Evolutionary conservation across 2,797 vertebrate genomes (phyloP).

Genomic region (Pelodytes ibericus): DNA sequence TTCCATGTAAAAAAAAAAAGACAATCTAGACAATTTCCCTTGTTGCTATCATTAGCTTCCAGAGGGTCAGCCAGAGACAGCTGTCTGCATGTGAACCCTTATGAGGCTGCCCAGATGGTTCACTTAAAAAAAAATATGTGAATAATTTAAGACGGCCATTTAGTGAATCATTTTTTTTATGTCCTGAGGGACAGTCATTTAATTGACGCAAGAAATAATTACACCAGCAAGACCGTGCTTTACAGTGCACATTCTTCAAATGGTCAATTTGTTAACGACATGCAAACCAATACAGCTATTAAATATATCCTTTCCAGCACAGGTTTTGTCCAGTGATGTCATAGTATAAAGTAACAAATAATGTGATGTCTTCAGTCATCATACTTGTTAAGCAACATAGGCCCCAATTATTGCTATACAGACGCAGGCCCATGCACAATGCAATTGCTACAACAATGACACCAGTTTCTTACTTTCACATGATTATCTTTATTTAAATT

Average conservation of each 20-base stretch:
- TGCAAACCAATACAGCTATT: conserved; percentile 1
- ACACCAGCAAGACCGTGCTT: conserved; percentile 52
- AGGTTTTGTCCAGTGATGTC: conserved; percentile 25
- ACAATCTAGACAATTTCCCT: conserved; percentile 57
- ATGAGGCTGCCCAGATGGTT: conserved; percentile 73
- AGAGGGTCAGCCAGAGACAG: conserved; percentile 47
- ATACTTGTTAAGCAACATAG: conserved; percentile 10
- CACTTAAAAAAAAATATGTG: conserved; percentile 74
- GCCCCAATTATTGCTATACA: neutral
- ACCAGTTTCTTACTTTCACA: neutral
- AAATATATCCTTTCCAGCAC: neutral
- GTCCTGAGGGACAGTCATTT: conserved; percentile 62
- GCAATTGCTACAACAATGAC: too few species aligned
- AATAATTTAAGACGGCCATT: conserved; percentile 80
- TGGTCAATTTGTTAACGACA: conserved; percentile 37
- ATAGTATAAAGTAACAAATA: conserved; percentile 10
- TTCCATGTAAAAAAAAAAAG: conserved; percentile 12
- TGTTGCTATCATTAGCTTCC: conserved; percentile 56
- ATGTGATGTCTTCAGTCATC: conserved; percentile 8
- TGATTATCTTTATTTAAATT: neutral
- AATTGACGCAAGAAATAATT: conserved; percentile 64
- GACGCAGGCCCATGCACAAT: neutral
- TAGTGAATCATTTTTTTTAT: conserved; percentile 72
- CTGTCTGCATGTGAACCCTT: conserved; percentile 45
- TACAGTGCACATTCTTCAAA: conserved; percentile 25